These are phyloP conservation scores for Acomys russatus DNA, from an alignment of 2,797 vertebrate species.

Conservation along the genomic window DNA sequence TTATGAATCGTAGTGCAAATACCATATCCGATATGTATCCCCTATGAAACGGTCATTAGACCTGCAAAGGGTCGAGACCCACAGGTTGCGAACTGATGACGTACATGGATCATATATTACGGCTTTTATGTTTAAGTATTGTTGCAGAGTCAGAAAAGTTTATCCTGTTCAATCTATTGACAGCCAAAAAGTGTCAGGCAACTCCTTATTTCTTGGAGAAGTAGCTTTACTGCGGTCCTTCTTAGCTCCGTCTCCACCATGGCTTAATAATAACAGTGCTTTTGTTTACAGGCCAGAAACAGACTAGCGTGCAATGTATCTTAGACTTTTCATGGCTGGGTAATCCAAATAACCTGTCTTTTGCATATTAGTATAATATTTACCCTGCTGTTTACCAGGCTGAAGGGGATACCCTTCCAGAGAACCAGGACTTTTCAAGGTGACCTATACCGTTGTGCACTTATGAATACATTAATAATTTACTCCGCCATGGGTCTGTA, in stretches of 20 bases:
- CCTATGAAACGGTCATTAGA: neutral
- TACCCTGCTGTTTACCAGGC: neutral
- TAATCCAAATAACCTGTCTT: neutral
- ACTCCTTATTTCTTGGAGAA: conserved; percentile 23
- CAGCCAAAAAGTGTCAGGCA: neutral
- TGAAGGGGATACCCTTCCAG: neutral
- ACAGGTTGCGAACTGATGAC: neutral
- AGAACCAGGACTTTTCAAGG: conserved; percentile 36
- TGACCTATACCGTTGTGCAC: neutral
- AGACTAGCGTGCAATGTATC: neutral
- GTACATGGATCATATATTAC: neutral
- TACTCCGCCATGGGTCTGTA: neutral
- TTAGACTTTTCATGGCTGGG: neutral
- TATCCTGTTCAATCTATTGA: neutral
- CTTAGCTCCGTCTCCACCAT: neutral
- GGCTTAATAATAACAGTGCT: neutral
- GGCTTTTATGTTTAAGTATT: conserved; percentile 40
- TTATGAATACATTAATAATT: conserved; percentile 47
- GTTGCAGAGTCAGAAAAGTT: neutral
- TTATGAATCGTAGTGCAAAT: neutral
- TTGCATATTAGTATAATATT: neutral
- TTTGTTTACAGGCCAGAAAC: neutral
- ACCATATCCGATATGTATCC: neutral
- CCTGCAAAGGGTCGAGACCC: too few relatives aligned
- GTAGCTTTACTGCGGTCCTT: neutral